phyloP scores from a whole-genome alignment of 2,113 vertebrate genomes.

The Regulus satrapa region DNA sequence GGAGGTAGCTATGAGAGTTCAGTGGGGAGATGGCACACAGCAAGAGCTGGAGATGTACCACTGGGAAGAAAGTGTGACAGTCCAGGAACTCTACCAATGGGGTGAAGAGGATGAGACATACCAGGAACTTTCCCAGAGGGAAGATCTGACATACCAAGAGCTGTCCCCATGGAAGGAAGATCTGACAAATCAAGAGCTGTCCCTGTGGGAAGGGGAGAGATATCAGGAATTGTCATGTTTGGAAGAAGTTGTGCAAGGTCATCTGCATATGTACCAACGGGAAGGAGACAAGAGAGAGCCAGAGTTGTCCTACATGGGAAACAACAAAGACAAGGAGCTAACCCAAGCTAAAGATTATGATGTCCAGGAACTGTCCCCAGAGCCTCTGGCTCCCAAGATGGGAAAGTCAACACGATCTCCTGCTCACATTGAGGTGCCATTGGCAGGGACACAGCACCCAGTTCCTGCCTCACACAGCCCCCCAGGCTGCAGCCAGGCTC shows the following conservation, averaged over 20 bases:
- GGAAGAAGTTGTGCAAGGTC: neutral
- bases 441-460: neutral
- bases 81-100: neutral
- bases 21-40: neutral
- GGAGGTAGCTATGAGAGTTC: neutral
- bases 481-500: neutral
- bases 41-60: neutral
- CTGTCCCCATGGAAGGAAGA: neutral
- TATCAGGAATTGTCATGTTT: too few relatives aligned
- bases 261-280: neutral
- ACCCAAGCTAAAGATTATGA: neutral
- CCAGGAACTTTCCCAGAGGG: too few relatives aligned
- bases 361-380: too few relatives aligned
- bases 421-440: neutral
- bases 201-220: neutral
- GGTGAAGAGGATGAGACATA: neutral
- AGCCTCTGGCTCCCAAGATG: accelerated
- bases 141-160: too few relatives aligned
- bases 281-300: neutral
- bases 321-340: neutral
- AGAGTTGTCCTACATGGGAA: neutral
- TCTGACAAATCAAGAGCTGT: too few relatives aligned
- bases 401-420: neutral
- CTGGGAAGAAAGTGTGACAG: neutral
- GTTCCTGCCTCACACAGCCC: neutral